phyloP scores from a whole-genome alignment of 53 echinoderm and acorn worm genomes.

The Antedon mediterranea region DNA sequence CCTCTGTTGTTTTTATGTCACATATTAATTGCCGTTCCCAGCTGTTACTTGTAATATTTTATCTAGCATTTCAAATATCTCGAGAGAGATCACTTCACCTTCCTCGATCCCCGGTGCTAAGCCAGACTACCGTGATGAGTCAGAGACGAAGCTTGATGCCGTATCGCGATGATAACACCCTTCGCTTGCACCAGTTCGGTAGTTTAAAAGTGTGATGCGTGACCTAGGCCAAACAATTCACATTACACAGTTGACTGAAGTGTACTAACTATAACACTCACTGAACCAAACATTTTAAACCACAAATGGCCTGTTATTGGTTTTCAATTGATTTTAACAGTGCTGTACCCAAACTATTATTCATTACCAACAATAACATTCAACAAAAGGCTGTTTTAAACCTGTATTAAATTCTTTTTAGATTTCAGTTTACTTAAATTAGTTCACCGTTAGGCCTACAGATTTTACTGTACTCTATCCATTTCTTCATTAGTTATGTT shows the following conservation, averaged over 20 bases:
- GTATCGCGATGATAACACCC: neutral
- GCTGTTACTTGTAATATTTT: neutral
- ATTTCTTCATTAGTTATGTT: no score
- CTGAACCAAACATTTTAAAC: neutral
- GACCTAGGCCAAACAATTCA: neutral
- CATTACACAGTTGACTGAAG: neutral
- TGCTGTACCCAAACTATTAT: neutral
- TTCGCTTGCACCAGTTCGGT: neutral
- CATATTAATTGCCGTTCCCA: neutral
- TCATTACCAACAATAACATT: neutral
- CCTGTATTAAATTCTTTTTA: no score
- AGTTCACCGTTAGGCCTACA: no score
- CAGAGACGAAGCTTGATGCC: neutral
- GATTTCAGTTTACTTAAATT: no score
- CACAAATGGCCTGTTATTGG: neutral
- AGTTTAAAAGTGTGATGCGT: neutral
- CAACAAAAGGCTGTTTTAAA: no score
- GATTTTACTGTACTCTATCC: no score
- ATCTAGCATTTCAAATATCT: neutral
- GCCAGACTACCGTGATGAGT: neutral
- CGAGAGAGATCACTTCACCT: neutral
- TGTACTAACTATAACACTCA: neutral
- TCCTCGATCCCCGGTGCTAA: neutral
- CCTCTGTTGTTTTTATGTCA: neutral
- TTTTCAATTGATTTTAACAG: neutral